Base-by-base conservation (phyloP, 2,888 invertebrate genomes). In the Parnassius apollo region DNA sequence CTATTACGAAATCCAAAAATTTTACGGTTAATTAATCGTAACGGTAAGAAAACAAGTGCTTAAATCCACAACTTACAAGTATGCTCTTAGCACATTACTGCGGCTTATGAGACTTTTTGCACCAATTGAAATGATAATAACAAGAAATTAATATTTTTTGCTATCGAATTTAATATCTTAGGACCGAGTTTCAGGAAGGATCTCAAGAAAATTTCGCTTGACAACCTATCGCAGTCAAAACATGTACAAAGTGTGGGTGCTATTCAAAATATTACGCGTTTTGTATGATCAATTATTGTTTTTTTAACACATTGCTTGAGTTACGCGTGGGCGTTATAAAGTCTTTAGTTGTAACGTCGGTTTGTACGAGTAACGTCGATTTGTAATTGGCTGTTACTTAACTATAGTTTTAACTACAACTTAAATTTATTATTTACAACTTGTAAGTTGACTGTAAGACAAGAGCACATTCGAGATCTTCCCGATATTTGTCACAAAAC, bases 51-150 rank as follows among this genome's bases (percentile, higher is more conserved):
- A 35, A 35, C 35, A 35, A 35, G 35, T 7, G 35, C 7, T 46
- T 46, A 59, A 64, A 63, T 54, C 64, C 57, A 67, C 61, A 57
- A 59, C 55, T 64, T 65, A 35, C 35, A 35, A 35, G 7, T 35
- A 64, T 61, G 66, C 61, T 56, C 52, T 59, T 64, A 61, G 59
- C 57, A 67, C 56, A 59, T 58, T 57, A 64, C 53, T 55, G 62
- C 64, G 60, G 49, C 58, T 45, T 48, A 48, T 60, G 49, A 48
- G 18, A 48, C 56, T 53, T 60, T 52, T 56, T 46, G 46, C 18
- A 46, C 48, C 35, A 45, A 55, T 55, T 57, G 18, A 64, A 56
- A 18, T 55, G 22, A 52, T 48, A 49, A 42, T 55, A 58, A 58
- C 49, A 55, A 56, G 42, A 61, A n/a, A 51, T 45, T 45, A 18